These are phyloP conservation scores for Timandra comae DNA, from an alignment of 2,888 invertebrate genomes.

Conservation along the genomic window DNA sequence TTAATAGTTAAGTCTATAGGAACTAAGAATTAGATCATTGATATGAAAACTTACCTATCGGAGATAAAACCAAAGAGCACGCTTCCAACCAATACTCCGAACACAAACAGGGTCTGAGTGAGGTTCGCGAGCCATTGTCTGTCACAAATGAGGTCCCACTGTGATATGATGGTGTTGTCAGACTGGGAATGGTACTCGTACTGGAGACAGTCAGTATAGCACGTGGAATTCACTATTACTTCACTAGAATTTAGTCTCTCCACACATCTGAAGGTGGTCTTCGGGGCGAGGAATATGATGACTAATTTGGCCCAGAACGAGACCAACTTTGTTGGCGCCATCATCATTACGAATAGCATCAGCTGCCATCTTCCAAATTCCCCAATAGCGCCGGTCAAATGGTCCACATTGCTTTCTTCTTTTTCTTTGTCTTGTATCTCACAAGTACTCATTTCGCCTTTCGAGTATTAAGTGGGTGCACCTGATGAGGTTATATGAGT, in stretches of 20 bases:
- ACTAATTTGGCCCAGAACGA: slow-evolving; percentile 82
- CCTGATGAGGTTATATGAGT: too few relatives aligned
- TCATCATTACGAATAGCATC: slow-evolving; percentile 73
- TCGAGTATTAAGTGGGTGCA: too few relatives aligned
- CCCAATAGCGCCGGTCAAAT: too few relatives aligned
- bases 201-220: slow-evolving; percentile 67
- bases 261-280: slow-evolving; percentile 66
- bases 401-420: too few relatives aligned
- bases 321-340: slow-evolving; percentile 80
- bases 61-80: slow-evolving; percentile 81
- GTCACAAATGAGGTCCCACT: slow-evolving; percentile 83
- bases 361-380: slow-evolving; percentile 79
- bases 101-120: slow-evolving; percentile 82
- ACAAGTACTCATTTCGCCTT: too few relatives aligned
- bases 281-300: slow-evolving; percentile 82
- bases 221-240: slow-evolving; percentile 46
- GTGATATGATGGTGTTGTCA: slow-evolving; percentile 79
- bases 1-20: background rate
- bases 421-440: too few relatives aligned
- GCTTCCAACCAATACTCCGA: slow-evolving; percentile 82
- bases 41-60: slow-evolving; percentile 76
- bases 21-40: background rate
- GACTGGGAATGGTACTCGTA: slow-evolving; percentile 78
- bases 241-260: slow-evolving; percentile 32
- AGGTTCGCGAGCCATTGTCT: slow-evolving; percentile 78